Base-by-base conservation (phyloP, 2,113 vertebrate genomes). In the Centropus unirufus region DNA sequence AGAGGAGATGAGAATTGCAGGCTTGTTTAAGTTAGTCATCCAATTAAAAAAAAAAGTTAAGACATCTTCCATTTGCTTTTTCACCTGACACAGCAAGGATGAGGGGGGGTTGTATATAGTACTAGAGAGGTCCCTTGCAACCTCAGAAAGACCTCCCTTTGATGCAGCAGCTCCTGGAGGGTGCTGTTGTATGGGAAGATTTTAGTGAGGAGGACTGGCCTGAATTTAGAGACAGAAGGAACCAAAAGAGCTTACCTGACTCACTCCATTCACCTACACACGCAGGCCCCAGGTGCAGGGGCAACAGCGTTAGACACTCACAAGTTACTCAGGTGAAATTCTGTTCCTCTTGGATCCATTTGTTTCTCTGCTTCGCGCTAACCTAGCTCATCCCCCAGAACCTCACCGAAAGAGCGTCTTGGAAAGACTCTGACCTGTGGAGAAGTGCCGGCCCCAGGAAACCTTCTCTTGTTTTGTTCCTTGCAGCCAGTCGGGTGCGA, bases 401-500 rank as follows among this genome's bases (percentile, higher is more conserved):
- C n/a, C 30, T 63, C 66, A 39, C 32, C 19, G 22, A 5, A 86
- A 83, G 5, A 55, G 27, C 34, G 7, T 8, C 77, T 70, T 68
- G 83, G 63, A 15, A 72, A 84, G 69, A 6, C 30, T 10, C 26
- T 62, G 32, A 8, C 18, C 59, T 24, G 18, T 75, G 42, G 42
- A 51, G 61, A 10, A 14, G 21, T 70, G 14, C 36, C 55, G 61
- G 21, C 36, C 36, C 22, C 66, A 92, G 59, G 34, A 88, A 92
- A 72, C 64, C 30, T 44, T 74, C 10, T 95, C 42, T 78, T 79
- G 30, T 74, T 73, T 64, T 88, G 29, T 92, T 49, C 63, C 63
- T 94, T 97, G 82, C 97, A 99, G 98, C 97, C 98, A 8, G 98
- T 99, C 51, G 98, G 99, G 55, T 99, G 99, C 30, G 98, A 99